phyloP scores from a whole-genome alignment of 2,888 invertebrate genomes.

The Ctena decussata region DNA sequence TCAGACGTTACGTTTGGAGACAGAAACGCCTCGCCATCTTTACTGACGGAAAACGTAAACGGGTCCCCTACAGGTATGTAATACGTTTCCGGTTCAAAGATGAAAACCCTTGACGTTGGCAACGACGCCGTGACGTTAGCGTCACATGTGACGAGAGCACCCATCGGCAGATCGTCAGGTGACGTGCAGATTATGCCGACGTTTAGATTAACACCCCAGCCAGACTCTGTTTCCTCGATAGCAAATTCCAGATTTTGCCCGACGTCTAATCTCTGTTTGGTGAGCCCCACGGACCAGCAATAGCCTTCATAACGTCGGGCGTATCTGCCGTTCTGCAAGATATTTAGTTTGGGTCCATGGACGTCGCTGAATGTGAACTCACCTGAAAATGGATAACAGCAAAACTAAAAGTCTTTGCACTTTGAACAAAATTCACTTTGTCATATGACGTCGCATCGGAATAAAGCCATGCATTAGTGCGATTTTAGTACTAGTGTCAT shows the following conservation, averaged over 20 bases:
- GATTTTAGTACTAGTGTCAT: too few relatives aligned
- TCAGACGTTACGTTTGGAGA: conserved; percentile 57
- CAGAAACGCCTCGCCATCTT: conserved; percentile 45
- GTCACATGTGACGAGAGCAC: conserved; percentile 51
- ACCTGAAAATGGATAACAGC: conserved; percentile 31
- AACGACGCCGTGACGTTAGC: conserved; percentile 42
- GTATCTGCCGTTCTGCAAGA: conserved; percentile 36
- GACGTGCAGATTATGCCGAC: conserved; percentile 52
- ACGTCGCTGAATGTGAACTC: conserved; percentile 26
- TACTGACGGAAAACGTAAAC: conserved; percentile 49
- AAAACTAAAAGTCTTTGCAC: too few relatives aligned
- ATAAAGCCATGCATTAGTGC: too few relatives aligned
- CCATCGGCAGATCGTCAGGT: conserved; percentile 26
- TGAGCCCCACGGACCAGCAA: conserved; percentile 49
- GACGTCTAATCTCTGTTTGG: conserved; percentile 32
- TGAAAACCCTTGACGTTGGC: conserved; percentile 48
- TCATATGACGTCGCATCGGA: too few relatives aligned
- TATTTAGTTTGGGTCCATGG: conserved; percentile 56
- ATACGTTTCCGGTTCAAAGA: conserved; percentile 30
- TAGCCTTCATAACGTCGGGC: conserved; percentile 59
- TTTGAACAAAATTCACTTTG: too few relatives aligned
- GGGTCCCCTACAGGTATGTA: conserved; percentile 43
- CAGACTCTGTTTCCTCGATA: conserved; percentile 54
- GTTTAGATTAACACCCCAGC: conserved; percentile 55
- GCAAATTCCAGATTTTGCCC: conserved; percentile 51